Base-by-base conservation (phyloP, 35 echinoderm and acorn worm genomes). In the Ophioderma brevispina region DNA sequence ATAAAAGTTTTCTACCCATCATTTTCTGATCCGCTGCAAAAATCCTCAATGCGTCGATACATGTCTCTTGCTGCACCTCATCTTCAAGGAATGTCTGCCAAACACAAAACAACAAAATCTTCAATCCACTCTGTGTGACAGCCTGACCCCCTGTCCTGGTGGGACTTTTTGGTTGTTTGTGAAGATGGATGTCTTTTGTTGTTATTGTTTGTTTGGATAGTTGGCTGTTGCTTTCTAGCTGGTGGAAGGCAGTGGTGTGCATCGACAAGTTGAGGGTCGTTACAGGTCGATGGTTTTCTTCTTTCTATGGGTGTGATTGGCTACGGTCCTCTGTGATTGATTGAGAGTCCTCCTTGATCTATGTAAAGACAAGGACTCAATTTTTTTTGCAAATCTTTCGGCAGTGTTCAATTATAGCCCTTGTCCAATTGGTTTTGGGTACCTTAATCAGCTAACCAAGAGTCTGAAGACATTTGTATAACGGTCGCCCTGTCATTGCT, bases 231-330 rank as follows among this genome's bases (percentile, higher is more conserved):
- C 23, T 36, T 89, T 85, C 64, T 90, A 77, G 32, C 31, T 33
- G 87, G 83, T 81, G 77, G 76, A 0, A 93, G 31, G 40, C 97
- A 94, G 97, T 88, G 97, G 97, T 59, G 91, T 76, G 97, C 97
- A 49, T 83, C 87, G 13, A 90, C 64, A n/a, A 99, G 95, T 36
- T 99, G 64, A 32, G 97, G 97, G 79, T 99, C 97, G 55, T 99
- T 79, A 14, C 92, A 87, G 76, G 95, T 81, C n/a, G n/a, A n/a
- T n/a, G n/a, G n/a, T n/a, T n/a, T n/a, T n/a, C n/a, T n/a, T n/a
- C n/a, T n/a, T n/a, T n/a, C n/a, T n/a, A n/a, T n/a, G n/a, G 97
- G 97, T 13, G 97, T 99, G 49, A 99, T 99, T 32, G 97, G 97
- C n/a, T n/a, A 80, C 97, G 97, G 42, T 95, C 86, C 25, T 91